Evolutionary conservation across 2,113 vertebrate genomes (phyloP).

Genomic region (Hippocampus mohnikei): DNA sequence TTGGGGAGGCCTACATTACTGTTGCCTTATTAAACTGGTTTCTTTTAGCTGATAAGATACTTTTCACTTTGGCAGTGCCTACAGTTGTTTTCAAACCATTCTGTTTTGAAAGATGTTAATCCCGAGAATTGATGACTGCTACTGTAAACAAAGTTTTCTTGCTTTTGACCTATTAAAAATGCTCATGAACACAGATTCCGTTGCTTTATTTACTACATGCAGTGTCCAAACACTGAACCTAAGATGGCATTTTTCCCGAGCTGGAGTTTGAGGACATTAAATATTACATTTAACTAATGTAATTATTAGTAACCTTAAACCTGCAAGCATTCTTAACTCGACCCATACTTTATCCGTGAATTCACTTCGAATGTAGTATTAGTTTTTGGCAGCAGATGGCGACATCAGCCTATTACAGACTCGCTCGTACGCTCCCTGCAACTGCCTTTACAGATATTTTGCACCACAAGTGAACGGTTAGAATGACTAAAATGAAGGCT

Average conservation of each 20-base stretch:
- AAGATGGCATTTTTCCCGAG: neutral
- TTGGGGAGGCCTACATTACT: constrained; percentile 63
- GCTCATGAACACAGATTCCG: constrained; percentile 64
- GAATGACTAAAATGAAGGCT: neutral
- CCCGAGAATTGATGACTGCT: constrained; percentile 69
- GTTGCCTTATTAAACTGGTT: constrained; percentile 74
- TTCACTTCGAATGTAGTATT: neutral
- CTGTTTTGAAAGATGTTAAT: constrained; percentile 66
- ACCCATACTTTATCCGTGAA: too few relatives aligned
- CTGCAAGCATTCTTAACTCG: neutral
- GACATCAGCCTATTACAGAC: constrained; percentile 12
- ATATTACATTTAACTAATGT: neutral
- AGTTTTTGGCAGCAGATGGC: constrained; percentile 49
- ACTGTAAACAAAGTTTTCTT: constrained; percentile 74
- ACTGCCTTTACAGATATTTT: neutral
- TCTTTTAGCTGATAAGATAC: constrained; percentile 68
- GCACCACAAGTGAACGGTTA: too few relatives aligned
- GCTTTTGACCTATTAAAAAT: constrained; percentile 75
- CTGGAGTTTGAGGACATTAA: neutral
- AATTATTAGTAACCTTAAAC: neutral
- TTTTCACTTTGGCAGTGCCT: constrained; percentile 73
- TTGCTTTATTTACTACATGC: constrained; percentile 5
- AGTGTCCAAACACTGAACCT: neutral
- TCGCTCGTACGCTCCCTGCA: neutral
- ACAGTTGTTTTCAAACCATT: constrained; percentile 64